Evolutionary conservation across 2,113 vertebrate genomes (phyloP).

Genomic region (Anarhynchus alexandrinus): DNA sequence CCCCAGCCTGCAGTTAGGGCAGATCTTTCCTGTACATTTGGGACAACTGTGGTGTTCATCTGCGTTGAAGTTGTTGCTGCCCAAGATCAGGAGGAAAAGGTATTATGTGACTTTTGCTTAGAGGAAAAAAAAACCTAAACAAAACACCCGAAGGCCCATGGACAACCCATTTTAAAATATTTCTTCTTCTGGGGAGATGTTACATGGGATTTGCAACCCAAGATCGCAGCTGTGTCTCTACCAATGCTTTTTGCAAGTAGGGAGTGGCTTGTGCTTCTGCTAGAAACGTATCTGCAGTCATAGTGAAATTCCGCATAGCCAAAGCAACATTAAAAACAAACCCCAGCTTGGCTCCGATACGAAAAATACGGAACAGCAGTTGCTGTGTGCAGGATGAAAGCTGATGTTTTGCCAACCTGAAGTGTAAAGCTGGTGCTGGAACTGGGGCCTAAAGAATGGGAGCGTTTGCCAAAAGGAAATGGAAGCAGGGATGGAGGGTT

Average conservation of each 20-base stretch:
- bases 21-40: neutral
- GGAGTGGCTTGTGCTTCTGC: neutral
- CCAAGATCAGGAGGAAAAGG: neutral
- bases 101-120: neutral
- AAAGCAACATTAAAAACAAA: conserved; percentile 61
- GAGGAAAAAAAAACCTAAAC: neutral
- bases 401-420: conserved; percentile 67
- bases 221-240: neutral
- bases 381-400: conserved; percentile 53
- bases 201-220: neutral
- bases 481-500: conserved; percentile 64
- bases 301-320: conserved; percentile 56
- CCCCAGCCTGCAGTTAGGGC: neutral
- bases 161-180: neutral
- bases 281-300: conserved; percentile 25
- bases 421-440: conserved; percentile 68
- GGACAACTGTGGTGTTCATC: neutral
- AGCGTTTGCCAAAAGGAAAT: conserved; percentile 65
- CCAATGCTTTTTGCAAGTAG: neutral
- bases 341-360: neutral
- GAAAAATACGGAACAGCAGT: conserved; percentile 53
- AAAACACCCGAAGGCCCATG: neutral
- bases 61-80: neutral
- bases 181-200: neutral
- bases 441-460: conserved; percentile 52